These are phyloP conservation scores for Ciona savignyi DNA, from an alignment of 23 tunicate genomes.

Conservation along the genomic window DNA sequence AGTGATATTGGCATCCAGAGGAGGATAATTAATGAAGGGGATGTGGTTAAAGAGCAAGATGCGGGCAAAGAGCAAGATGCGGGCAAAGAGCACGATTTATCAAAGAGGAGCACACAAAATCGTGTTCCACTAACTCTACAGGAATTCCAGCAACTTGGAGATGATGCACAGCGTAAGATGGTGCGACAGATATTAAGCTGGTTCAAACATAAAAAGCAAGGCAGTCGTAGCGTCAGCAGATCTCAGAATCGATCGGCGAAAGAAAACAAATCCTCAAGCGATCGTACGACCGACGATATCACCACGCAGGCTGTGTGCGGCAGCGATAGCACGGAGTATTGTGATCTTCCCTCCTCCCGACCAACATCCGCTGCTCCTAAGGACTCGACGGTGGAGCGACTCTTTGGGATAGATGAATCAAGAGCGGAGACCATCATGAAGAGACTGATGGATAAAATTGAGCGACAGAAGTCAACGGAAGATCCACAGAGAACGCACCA, in stretches of 20 bases:
- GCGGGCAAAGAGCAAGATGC: constrained; percentile 9
- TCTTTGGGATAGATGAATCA: constrained; percentile 29
- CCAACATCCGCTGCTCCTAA: constrained; percentile 12
- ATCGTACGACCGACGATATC: background rate
- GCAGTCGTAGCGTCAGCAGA: background rate
- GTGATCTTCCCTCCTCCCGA: constrained; percentile 43
- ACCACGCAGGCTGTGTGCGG: constrained; percentile 53
- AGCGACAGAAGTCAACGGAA: constrained; percentile 17
- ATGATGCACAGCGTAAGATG: constrained; percentile 13
- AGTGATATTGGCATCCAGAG: constrained; percentile 37
- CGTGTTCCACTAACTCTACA: background rate
- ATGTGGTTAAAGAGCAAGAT: background rate
- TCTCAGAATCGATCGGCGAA: background rate
- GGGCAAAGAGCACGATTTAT: background rate
- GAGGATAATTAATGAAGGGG: constrained; percentile 1
- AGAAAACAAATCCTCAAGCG: background rate
- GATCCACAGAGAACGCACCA: background rate
- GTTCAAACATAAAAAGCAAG: constrained; percentile 1
- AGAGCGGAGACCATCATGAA: constrained; percentile 53
- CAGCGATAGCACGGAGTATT: constrained; percentile 64
- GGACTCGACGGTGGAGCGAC: background rate
- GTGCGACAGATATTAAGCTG: constrained; percentile 9
- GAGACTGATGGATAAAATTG: constrained; percentile 33
- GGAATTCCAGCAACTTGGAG: constrained; percentile 38
- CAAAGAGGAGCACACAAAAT: background rate